Evolutionary conservation across 2,888 invertebrate species (phyloP), one percentile per base, ranked within the genome.

Genomic region (Agriopis leucophaearia): DNA sequence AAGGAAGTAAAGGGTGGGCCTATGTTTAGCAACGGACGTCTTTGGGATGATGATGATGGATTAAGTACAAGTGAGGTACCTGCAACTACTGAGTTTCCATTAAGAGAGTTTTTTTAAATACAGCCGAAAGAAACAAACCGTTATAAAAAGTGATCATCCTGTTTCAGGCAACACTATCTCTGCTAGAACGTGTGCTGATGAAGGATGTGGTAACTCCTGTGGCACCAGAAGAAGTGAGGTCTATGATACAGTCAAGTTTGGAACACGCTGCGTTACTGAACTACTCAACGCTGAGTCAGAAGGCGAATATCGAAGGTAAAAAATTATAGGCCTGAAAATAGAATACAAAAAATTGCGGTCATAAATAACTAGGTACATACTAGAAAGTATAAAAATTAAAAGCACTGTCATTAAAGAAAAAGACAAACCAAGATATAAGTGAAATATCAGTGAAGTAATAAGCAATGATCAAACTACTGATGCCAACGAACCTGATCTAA

Each of bases 131-230:
- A 40, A 9, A 12, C 13, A 57, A 45, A 35, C 8, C 2, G 18
- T 1, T 16, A 59, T 44, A 45, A 36, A 16, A 13, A 47, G 13
- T n/a, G 1, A 16, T 54, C n/a, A 57, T 16, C 36, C 38, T 55
- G 4, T 69, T 72, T n/a, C 85, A 94, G 95, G 98, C 99, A 16
- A 99, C 99, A 8, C 92, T 99, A 73, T 99, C 99, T 12, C 95
- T 99, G 51, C 91, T 99, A 71, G 99, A 99, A 94, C 95, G 99
- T 81, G 99, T 99, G 12, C 91, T 99, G 72, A 99, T 99, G 99
- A 99, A 99, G 89, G 99, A 99, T 88, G 98, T 99, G 73, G 99
- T 98, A 52, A 99, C 99, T 40, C 99, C 99, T 8, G 99, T 99
- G 59, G 97, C 99, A 68, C 96, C 98, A 78, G 96, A 99, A 89